These are phyloP conservation scores for Characodon lateralis DNA, from an alignment of 2,797 vertebrate genomes.

Conservation along the genomic window DNA sequence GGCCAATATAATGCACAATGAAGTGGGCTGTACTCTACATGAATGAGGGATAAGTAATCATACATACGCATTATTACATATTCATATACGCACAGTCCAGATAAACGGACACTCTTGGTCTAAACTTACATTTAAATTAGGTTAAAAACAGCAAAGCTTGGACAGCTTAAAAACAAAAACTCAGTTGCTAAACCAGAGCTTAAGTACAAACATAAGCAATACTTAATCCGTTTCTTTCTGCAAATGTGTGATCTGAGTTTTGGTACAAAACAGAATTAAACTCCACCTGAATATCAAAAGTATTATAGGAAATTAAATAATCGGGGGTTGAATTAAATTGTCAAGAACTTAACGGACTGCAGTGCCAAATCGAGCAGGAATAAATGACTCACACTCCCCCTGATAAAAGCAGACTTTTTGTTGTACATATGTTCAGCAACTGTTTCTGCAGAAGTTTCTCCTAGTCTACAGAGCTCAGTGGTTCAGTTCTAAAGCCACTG, in stretches of 20 bases:
- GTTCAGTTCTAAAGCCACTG: constrained; percentile 43
- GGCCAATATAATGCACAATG: constrained; percentile 4
- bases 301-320: not conserved
- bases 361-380: not conserved
- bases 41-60: not conserved
- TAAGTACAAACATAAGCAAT: constrained; percentile 38
- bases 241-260: constrained; percentile 48
- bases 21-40: not conserved
- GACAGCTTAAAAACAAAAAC: constrained; percentile 15
- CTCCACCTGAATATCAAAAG: constrained; percentile 9
- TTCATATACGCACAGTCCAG: not conserved
- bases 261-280: constrained; percentile 51
- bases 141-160: constrained; percentile 14
- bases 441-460: constrained; percentile 47
- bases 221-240: constrained; percentile 49
- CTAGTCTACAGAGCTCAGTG: constrained; percentile 39
- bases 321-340: constrained; percentile 6
- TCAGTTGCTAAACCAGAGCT: constrained; percentile 25
- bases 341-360: not conserved
- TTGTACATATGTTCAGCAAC: constrained; percentile 17
- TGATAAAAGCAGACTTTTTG: not conserved
- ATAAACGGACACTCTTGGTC: not conserved
- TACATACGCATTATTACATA: not conserved
- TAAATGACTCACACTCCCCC: not conserved
- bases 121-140: constrained; percentile 12